Conservation (phyloP, 2,797 vertebrate species). For the Choloepus didactylus region DNA sequence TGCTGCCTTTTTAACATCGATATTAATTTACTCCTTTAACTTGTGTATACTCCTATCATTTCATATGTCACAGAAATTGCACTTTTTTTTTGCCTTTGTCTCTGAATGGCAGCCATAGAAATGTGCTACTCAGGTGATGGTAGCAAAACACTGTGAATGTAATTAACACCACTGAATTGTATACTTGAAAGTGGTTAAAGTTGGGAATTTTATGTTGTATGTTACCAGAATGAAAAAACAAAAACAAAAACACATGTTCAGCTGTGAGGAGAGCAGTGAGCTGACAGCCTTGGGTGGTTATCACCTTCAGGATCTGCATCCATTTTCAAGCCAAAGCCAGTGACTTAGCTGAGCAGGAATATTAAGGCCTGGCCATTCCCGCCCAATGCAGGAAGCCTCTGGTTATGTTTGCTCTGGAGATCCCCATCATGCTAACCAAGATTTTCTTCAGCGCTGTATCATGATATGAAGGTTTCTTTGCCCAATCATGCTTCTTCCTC, state of each 20-base stretch:
- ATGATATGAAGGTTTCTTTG: background rate
- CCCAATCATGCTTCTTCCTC: background rate
- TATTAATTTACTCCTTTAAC: background rate
- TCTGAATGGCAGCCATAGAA: background rate
- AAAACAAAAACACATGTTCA: background rate
- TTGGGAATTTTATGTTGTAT: no score
- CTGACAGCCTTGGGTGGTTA: background rate
- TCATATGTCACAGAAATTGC: background rate
- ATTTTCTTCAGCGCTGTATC: background rate
- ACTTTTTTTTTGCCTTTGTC: background rate
- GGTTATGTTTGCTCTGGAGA: background rate
- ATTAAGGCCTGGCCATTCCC: background rate
- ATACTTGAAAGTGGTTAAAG: no score
- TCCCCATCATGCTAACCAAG: background rate
- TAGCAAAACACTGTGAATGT: no score
- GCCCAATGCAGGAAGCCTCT: background rate
- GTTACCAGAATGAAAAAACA: no score
- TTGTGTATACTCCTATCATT: background rate
- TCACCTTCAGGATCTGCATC: background rate
- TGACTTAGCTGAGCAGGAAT: background rate
- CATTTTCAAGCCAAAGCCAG: background rate
- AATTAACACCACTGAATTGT: no score
- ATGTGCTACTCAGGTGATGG: background rate
- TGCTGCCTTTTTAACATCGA: slow-evolving; percentile 2
- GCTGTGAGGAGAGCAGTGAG: background rate